Percentiles rank a stretch among this genome's conserved stretches.
These are phyloP conservation scores for Rotaria socialis DNA, from an alignment of 2,888 invertebrate genomes.

Conservation along the genomic window DNA sequence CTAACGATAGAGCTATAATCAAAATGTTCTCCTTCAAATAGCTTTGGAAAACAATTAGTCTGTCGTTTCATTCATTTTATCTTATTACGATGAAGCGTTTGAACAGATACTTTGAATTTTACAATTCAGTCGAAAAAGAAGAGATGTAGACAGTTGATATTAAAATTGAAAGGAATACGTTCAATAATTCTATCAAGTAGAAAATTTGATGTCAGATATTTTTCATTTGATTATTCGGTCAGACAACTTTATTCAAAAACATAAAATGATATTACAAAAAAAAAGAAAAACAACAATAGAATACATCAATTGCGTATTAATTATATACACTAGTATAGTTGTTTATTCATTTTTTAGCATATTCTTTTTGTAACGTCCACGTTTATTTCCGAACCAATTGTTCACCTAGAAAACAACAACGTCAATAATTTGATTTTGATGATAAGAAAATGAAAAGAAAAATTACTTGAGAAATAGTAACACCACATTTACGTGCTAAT, in stretches of 20 bases:
- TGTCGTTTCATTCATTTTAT: too few species aligned
- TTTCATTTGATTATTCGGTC: background rate
- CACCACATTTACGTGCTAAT: constrained; percentile 33
- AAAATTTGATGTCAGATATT: background rate
- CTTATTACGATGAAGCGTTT: too few species aligned
- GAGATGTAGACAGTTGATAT: too few species aligned
- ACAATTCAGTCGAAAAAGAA: too few species aligned
- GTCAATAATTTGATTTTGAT: background rate
- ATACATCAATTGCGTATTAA: background rate
- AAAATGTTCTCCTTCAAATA: too few species aligned
- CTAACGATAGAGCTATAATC: too few species aligned
- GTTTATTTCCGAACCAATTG: constrained; percentile 34
- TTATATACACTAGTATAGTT: background rate
- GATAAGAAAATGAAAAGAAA: background rate
- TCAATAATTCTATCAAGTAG: too few species aligned
- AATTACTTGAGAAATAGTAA: constrained; percentile 21
- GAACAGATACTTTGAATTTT: too few species aligned
- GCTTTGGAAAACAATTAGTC: too few species aligned
- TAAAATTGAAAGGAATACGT: too few species aligned
- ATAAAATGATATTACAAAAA: constrained; percentile 22
- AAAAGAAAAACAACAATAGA: constrained; percentile 17
- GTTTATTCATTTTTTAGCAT: constrained; percentile 5
- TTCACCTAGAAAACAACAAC: background rate
- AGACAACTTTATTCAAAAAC: constrained; percentile 8
- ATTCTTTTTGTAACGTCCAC: constrained; percentile 30